Evolutionary conservation across 2,888 invertebrate genomes (phyloP).

Genomic region (Drosophila macrothrix): DNA sequence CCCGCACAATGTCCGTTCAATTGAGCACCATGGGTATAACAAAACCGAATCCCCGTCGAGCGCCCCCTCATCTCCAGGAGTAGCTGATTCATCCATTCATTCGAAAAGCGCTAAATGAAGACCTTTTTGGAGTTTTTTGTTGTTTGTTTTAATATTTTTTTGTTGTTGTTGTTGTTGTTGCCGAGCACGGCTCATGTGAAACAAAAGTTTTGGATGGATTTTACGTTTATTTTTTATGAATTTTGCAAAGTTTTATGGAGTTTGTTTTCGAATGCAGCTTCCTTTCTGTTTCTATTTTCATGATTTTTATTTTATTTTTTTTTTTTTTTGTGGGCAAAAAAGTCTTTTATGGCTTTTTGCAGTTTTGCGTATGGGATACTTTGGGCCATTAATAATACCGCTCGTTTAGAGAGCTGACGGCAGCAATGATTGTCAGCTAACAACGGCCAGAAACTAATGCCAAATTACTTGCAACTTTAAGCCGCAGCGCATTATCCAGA

Average conservation of each 20-base stretch:
- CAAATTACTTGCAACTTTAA: not conserved
- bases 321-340: not conserved
- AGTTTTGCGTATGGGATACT: slow-evolving; percentile 29
- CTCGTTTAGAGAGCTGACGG: slow-evolving; percentile 1
- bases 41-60: not conserved
- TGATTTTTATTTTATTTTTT: not conserved
- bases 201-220: slow-evolving; percentile 54
- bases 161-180: not conserved
- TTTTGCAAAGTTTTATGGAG: slow-evolving; percentile 63
- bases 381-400: slow-evolving; percentile 22
- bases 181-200: slow-evolving; percentile 42
- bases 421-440: slow-evolving; percentile 17
- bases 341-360: slow-evolving; percentile 49
- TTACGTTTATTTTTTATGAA: slow-evolving; percentile 33
- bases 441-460: not conserved
- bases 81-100: slow-evolving; percentile 18
- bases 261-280: slow-evolving; percentile 53
- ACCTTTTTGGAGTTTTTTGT: not conserved
- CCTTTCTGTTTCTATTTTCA: slow-evolving; percentile 18
- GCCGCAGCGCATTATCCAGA: not conserved
- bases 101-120: not conserved
- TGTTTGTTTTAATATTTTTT: not conserved
- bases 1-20: slow-evolving; percentile 48
- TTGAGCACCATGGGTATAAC: slow-evolving; percentile 46
- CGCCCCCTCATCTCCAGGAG: not conserved